Percentiles rank a stretch among this genome's conserved stretches.
Evolutionary conservation across 2,113 vertebrate genomes (phyloP).

Genomic region (Albula goreensis): DNA sequence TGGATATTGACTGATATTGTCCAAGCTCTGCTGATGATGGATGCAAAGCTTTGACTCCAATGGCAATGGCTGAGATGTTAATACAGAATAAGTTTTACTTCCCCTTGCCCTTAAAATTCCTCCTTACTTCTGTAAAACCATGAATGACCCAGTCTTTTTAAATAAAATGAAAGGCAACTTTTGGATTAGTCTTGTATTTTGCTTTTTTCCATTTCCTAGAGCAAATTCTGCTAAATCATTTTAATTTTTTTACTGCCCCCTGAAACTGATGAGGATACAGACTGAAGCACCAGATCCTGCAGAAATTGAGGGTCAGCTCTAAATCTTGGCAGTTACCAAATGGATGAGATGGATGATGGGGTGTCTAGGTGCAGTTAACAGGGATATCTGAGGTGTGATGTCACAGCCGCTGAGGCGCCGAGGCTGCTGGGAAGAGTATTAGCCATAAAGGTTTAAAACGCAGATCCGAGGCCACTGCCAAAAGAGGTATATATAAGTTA

Average conservation of each 20-base stretch:
- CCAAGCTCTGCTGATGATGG: no score
- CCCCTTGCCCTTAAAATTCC: background rate
- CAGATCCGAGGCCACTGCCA: background rate
- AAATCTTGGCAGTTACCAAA: background rate
- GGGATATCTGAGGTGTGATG: background rate
- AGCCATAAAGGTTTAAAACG: background rate
- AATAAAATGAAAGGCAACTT: background rate
- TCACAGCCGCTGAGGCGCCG: background rate
- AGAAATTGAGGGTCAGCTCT: background rate
- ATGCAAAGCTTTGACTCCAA: background rate
- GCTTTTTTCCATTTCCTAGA: no score
- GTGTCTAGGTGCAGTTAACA: background rate
- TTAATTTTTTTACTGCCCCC: background rate
- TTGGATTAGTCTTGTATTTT: no score
- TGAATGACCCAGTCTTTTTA: background rate
- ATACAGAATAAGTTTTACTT: background rate
- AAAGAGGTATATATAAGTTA: background rate
- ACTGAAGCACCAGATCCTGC: background rate
- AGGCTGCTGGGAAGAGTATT: constrained; percentile 16
- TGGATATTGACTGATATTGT: background rate
- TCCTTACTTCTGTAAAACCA: background rate
- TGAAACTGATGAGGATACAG: background rate
- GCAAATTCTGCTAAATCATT: background rate
- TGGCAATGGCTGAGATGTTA: background rate
- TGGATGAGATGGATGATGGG: background rate